phyloP scores from a whole-genome alignment of 2,797 vertebrate genomes.

The Geotria australis region DNA sequence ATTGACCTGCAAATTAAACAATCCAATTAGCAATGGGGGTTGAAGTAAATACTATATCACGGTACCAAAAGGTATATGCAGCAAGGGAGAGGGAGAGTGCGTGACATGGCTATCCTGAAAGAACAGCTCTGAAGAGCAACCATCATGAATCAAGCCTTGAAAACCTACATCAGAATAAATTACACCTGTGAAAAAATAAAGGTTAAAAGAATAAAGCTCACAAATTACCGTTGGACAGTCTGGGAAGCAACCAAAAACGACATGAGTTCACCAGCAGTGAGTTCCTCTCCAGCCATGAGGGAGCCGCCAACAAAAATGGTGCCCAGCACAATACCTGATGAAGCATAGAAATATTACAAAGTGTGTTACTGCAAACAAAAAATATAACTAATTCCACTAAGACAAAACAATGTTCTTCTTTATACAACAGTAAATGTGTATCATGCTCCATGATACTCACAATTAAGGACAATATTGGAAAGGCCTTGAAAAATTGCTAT shows the following conservation, averaged over 20 bases:
- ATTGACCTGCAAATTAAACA: constrained; percentile 28
- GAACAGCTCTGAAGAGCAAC: no score
- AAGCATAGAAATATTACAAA: not conserved
- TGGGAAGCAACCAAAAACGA: constrained; percentile 83
- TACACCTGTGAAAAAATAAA: no score
- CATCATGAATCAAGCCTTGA: no score
- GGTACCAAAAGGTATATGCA: no score
- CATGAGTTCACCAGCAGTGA: constrained; percentile 77
- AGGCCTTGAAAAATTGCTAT: constrained; percentile 77
- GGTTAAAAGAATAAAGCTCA: no score
- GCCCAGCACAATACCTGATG: constrained; percentile 49
- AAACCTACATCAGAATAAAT: no score
- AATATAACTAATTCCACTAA: no score
- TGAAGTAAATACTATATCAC: no score
- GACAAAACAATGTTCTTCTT: no score
- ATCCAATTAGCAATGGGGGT: not conserved
- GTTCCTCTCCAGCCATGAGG: constrained; percentile 41
- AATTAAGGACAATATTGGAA: constrained; percentile 60
- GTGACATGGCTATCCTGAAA: no score
- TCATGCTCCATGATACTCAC: constrained; percentile 16
- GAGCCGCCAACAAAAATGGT: constrained; percentile 71
- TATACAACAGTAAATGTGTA: not conserved
- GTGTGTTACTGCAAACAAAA: not conserved
- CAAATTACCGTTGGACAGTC: constrained; percentile 51
- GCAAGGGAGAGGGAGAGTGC: no score